Evolutionary conservation across 64 coral and sea anemone genomes (phyloP).

Genomic region (Anthopleura sola): DNA sequence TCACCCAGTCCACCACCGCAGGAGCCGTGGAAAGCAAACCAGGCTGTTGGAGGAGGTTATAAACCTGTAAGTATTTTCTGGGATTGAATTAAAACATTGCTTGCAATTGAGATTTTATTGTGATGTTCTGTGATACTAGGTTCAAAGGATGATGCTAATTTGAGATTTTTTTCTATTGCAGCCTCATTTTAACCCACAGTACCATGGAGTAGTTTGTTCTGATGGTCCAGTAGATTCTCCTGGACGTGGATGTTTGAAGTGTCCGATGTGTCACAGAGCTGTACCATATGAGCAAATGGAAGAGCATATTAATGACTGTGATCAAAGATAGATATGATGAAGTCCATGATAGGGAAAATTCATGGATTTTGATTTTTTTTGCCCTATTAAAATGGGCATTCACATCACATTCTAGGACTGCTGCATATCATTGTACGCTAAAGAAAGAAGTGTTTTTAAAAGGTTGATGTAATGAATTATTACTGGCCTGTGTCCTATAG

Average conservation of each 20-base stretch:
- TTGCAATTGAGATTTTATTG: no score
- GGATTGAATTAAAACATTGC: background rate
- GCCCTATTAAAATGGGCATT: background rate
- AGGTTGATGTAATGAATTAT: background rate
- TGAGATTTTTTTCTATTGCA: background rate
- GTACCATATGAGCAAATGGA: constrained; percentile 43
- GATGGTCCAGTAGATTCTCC: constrained; percentile 31
- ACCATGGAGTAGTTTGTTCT: background rate
- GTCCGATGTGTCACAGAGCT: constrained; percentile 30
- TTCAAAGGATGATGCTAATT: background rate
- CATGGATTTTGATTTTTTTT: background rate
- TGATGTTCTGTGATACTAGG: background rate
- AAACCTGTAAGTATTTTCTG: background rate
- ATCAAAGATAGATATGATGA: background rate
- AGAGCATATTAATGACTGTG: constrained; percentile 52
- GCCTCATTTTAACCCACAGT: background rate
- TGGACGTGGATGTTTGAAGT: constrained; percentile 12
- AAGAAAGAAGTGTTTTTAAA: no score
- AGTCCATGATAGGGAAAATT: background rate
- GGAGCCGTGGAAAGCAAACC: constrained; percentile 12
- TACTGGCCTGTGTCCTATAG: no score
- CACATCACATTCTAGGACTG: no score
- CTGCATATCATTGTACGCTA: no score
- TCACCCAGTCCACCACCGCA: background rate
- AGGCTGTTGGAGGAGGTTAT: background rate